Evolutionary conservation across 2,797 vertebrate species (phyloP), one percentile per base, ranked within the genome.

Genomic region (Tarsius wallacei): DNA sequence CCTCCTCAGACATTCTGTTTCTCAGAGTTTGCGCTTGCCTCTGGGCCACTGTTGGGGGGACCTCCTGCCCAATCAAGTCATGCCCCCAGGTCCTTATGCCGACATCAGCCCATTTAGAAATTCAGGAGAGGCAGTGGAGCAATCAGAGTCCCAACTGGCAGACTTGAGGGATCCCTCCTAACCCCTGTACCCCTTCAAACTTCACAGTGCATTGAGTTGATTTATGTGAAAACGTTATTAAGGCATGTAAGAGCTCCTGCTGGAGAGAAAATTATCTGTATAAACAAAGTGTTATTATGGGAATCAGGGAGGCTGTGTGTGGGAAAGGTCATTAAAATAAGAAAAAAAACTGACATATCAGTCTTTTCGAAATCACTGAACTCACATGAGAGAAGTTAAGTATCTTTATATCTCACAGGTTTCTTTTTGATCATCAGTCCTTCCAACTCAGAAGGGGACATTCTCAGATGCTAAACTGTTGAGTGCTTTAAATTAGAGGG

Each of bases 251-350:
- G 80, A 96, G 84, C 78, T 96, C 85, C 96, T 86, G 95, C 93
- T 96, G 93, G 91, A 98, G 88, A 98, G 94, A 98, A 97, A 97
- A 96, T 96, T 97, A 95, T 91, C 95, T 96, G 80, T 90, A 93
- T 95, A 97, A 98, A 97, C 96, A 97, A 97, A 97, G 83, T 90
- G 93, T 93, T 97, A 95, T 97, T 96, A 94, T 57, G 89, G 95
- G 93, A 98, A 96, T 97, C 82, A 90, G 91, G 55, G 88, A 96
- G 86, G 63, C 66, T 77, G 80, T 83, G 91, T 87, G 83, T 0
- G 14, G 95, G 89, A 96, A 97, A 97, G 86, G 64, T 95, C 96
- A 97, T 97, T 97, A 97, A 93, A 96, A 94, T 87, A 49, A 77
- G 68, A 73, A 90, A 93, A 94, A 92, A 96, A 87, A 73, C 26